Conservation (phyloP, 2,888 invertebrate genomes). For the Drosophila austrosaltans region DNA sequence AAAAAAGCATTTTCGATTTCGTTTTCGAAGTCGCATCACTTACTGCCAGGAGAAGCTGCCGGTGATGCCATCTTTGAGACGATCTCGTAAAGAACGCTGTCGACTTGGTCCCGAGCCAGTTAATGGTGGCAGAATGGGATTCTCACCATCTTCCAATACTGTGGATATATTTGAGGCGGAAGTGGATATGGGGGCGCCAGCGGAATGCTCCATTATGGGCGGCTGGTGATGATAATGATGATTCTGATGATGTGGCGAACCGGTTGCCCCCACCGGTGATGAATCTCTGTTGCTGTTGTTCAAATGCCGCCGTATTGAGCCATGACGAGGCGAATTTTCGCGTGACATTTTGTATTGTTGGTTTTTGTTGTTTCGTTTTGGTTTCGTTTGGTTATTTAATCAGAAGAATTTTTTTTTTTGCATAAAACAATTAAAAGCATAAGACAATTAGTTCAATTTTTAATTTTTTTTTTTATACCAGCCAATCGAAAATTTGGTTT, state of each 20-base stretch:
- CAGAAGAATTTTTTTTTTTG: conserved; percentile 56
- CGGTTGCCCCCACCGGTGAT: conserved; percentile 54
- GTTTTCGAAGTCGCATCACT: conserved; percentile 84
- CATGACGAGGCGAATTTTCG: conserved; percentile 83
- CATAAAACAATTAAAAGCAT: conserved; percentile 77
- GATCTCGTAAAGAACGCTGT: conserved; percentile 90
- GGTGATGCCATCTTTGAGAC: conserved; percentile 91
- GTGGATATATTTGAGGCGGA: conserved; percentile 80
- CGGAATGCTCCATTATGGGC: conserved; percentile 77
- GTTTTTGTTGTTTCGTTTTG: conserved; percentile 37
- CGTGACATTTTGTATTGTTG: conserved; percentile 74
- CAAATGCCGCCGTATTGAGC: conserved; percentile 71
- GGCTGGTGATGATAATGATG: conserved; percentile 69
- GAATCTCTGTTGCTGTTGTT: conserved; percentile 72
- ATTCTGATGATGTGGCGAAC: conserved; percentile 67
- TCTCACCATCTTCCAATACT: conserved; percentile 79
- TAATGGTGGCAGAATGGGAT: conserved; percentile 80
- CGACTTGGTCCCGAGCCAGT: conserved; percentile 86
- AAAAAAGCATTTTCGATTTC: conserved; percentile 35
- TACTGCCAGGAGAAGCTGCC: conserved; percentile 93
- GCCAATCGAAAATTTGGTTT: conserved; percentile 55
- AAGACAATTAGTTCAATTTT: conserved; percentile 70
- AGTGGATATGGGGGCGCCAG: conserved; percentile 73
- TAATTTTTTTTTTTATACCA: conserved; percentile 29
- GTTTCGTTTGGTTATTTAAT: conserved; percentile 33